These are phyloP conservation scores for Canis aureus DNA, from an alignment of 2,113 vertebrate genomes.

Conservation along the genomic window DNA sequence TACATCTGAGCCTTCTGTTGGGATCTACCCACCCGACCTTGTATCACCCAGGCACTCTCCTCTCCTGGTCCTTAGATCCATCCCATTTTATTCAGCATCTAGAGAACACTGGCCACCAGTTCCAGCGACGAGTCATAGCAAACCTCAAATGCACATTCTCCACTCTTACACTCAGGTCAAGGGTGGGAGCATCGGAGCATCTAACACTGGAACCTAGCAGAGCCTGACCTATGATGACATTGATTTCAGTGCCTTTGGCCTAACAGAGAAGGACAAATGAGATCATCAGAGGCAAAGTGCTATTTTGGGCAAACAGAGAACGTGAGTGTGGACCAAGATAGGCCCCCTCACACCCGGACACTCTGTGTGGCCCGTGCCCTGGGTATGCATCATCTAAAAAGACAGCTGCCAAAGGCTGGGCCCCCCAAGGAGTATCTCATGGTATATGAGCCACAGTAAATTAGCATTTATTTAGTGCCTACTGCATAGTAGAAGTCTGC, in stretches of 20 bases:
- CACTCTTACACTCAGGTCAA: background rate
- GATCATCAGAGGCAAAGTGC: background rate
- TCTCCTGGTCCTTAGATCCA: background rate
- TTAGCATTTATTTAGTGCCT: background rate
- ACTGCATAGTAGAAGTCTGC: background rate
- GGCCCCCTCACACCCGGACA: background rate
- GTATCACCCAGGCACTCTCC: too few species aligned
- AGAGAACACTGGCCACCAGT: background rate
- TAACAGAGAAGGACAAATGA: background rate
- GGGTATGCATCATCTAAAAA: background rate
- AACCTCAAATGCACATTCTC: background rate
- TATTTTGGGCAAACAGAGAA: background rate
- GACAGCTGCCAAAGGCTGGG: background rate
- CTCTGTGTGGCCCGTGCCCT: background rate
- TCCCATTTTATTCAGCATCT: background rate
- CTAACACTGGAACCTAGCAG: background rate
- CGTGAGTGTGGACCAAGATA: background rate
- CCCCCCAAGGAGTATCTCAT: background rate
- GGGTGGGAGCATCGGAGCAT: background rate
- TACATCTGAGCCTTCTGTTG: background rate
- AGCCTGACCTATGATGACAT: background rate
- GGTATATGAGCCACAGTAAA: background rate
- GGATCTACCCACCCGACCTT: background rate
- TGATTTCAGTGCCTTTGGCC: background rate
- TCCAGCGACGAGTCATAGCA: background rate